Base-by-base conservation (phyloP, 92 coral and sea anemone genomes). In the Umimayanthus chanpuru region DNA sequence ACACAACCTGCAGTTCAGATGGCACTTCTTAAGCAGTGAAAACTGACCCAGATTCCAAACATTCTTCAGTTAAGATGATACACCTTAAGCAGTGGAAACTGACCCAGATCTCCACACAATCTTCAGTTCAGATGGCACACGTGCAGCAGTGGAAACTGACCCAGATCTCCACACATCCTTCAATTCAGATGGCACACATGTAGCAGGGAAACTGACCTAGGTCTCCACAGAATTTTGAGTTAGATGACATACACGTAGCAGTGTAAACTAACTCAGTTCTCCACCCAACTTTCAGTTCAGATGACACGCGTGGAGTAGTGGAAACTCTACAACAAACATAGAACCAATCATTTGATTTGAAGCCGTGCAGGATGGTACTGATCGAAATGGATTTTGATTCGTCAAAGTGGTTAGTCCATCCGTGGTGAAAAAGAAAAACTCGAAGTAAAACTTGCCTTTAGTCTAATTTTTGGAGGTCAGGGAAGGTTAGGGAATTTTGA, bases 141-240 rank as follows among this genome's bases (percentile, higher is more conserved):
- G 2, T 67, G 73, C 2, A n/a, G 73, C 73, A 67, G 73, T 67
- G 10, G 10, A 21, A 23, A 76, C 47, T 25, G 80, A 21, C 29
- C 14, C 28, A 43, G 80, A 23, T 67, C 73, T n/a, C 73, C 71
- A 65, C 71, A 65, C 71, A 65, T 11, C 71, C 30, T 67, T 67
- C 29, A 23, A 30, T 88, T 88, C 77, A 92, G 90, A 93, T 86
- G 73, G 73, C 90, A 70, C 80, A 23, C 26, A 4, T 43, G 28
- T 20, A 41, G 58, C 32, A 38, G 28, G 30, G 53, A 20, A 23
- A 76, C 43, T n/a, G 80, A 40, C 47, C 15, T 12, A 75, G 78
- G 32, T 64, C 70, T 64, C 70, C n/a, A 64, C 70, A 64, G 9
- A 16, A 1, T 5, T 4, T 64, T 64, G 0, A 64, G 70, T 64